A percentile compares a stretch with the other conserved stretches of the same genome.
phyloP scores from a whole-genome alignment of 2,113 vertebrate genomes.

The Mixornis gularis region DNA sequence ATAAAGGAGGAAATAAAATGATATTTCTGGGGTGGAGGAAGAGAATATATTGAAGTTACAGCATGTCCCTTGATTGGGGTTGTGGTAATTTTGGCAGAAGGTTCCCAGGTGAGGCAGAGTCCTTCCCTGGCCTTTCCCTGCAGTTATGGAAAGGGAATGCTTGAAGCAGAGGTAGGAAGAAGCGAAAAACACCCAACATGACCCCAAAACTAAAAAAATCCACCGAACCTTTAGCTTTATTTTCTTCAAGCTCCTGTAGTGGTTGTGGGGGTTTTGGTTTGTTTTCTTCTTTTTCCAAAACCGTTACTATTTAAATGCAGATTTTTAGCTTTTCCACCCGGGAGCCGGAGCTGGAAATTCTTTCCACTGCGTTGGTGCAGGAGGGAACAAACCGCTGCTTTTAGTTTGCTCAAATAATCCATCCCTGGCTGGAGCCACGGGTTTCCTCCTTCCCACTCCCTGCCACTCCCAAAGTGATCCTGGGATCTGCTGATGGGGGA shows the following conservation, averaged over 20 bases:
- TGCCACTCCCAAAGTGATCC: not conserved
- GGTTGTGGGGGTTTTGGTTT: not conserved
- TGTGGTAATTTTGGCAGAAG: not conserved
- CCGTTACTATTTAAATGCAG: conserved; percentile 47
- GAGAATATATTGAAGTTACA: not conserved
- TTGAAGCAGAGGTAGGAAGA: not conserved
- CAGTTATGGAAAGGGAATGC: not conserved
- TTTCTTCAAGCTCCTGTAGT: not conserved
- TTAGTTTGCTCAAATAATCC: conserved; percentile 33
- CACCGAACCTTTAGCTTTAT: not conserved
- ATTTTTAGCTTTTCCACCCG: conserved; percentile 55
- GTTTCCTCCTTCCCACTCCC: not conserved
- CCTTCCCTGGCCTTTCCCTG: not conserved
- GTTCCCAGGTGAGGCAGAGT: not conserved
- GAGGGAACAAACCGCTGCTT: conserved; percentile 41
- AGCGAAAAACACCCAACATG: not conserved
- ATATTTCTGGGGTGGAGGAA: not conserved
- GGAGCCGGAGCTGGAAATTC: conserved; percentile 40
- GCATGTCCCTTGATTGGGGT: not conserved
- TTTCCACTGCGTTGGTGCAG: conserved; percentile 53
- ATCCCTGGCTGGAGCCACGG: conserved; percentile 7
- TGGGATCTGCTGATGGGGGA: accelerated
- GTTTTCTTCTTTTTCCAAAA: not conserved
- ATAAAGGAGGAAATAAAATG: not conserved
- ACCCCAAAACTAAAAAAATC: not conserved